Conservation (phyloP, 2,797 vertebrate genomes). For the Cirrhinus molitorella region DNA sequence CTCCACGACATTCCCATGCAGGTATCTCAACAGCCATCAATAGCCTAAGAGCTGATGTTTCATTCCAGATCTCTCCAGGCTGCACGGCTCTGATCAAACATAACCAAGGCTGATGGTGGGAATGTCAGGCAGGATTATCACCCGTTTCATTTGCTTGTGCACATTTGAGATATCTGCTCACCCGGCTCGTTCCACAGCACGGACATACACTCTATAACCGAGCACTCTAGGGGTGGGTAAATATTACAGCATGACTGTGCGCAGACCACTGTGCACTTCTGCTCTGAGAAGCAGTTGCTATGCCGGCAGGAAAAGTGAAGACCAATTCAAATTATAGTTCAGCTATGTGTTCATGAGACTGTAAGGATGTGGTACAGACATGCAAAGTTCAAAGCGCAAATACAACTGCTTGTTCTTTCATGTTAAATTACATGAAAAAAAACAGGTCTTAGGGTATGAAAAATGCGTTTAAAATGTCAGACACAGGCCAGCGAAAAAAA, state of each 20-base stretch:
- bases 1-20: slow-evolving; percentile 75
- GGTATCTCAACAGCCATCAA: slow-evolving; percentile 73
- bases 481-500: not conserved
- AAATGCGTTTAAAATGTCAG: not conserved
- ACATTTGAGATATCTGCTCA: slow-evolving; percentile 63
- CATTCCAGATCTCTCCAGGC: slow-evolving; percentile 61
- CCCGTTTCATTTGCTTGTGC: slow-evolving; percentile 67
- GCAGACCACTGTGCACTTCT: slow-evolving; percentile 22
- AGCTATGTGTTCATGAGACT: slow-evolving; percentile 7
- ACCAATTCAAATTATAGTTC: slow-evolving; percentile 20
- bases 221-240: slow-evolving; percentile 52
- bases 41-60: slow-evolving; percentile 73
- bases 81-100: slow-evolving; percentile 75
- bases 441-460: not conserved
- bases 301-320: slow-evolving; percentile 1
- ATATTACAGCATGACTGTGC: slow-evolving; percentile 49
- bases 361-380: slow-evolving; percentile 10
- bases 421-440: not conserved
- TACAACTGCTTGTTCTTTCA: not conserved
- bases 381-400: slow-evolving; percentile 14
- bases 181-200: slow-evolving; percentile 37
- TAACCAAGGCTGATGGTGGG: slow-evolving; percentile 62
- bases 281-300: slow-evolving; percentile 30
- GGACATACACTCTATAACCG: slow-evolving; percentile 34
- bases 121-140: slow-evolving; percentile 75